phyloP scores from a whole-genome alignment of 1,140 invertebrate genomes.

The Lineus longissimus region DNA sequence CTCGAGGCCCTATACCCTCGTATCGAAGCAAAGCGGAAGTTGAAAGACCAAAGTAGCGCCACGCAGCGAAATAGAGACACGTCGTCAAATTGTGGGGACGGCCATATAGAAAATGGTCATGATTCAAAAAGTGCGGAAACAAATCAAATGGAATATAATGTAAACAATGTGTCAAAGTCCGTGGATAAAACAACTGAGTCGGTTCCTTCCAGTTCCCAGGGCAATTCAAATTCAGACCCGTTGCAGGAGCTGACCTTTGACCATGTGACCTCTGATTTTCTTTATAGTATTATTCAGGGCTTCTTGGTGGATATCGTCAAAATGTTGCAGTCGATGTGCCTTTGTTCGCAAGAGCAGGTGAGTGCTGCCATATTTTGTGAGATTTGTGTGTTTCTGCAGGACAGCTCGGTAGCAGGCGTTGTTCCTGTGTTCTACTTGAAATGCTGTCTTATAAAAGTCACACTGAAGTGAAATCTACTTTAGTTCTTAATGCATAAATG shows the following conservation, averaged over 20 bases:
- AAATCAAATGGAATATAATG: neutral
- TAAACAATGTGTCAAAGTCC: neutral
- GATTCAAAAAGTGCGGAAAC: neutral
- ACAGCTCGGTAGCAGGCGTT: neutral
- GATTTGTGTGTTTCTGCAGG: neutral
- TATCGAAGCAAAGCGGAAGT: constrained; percentile 11
- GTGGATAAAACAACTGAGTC: neutral
- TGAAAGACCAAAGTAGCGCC: neutral
- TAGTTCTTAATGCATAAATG: no score
- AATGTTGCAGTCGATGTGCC: neutral
- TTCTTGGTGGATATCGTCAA: constrained; percentile 1
- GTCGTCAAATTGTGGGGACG: neutral
- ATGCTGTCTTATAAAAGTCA: no score
- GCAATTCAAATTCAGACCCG: neutral
- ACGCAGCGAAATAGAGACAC: neutral
- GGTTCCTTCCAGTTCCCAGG: neutral
- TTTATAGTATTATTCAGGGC: neutral
- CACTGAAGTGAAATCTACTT: no score
- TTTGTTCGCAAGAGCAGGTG: neutral
- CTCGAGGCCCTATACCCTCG: constrained; percentile 24
- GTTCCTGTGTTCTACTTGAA: no score
- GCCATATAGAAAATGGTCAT: neutral
- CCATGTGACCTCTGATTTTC: neutral
- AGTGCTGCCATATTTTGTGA: neutral
- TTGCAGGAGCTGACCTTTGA: neutral